A percentile compares a stretch with the other conserved stretches of the same genome.
These are phyloP conservation scores for Microtus montanus DNA, from an alignment of 2,113 vertebrate genomes.

Conservation along the genomic window DNA sequence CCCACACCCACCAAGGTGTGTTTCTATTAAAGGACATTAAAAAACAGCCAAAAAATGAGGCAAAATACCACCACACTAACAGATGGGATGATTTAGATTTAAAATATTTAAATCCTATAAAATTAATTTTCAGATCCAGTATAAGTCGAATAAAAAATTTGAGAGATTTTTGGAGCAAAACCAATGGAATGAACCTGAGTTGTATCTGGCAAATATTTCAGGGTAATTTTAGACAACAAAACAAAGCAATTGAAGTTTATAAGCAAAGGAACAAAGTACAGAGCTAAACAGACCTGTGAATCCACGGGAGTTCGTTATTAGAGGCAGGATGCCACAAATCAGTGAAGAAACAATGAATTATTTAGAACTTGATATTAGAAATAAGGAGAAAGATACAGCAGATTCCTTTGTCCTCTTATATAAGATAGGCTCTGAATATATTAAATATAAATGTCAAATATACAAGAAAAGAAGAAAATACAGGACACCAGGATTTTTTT, in stretches of 20 bases:
- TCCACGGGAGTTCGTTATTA: neutral
- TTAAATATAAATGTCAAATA: neutral
- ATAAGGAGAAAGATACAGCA: neutral
- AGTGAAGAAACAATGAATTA: neutral
- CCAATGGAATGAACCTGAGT: neutral
- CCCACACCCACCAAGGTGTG: too few species aligned
- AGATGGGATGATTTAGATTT: constrained; percentile 36
- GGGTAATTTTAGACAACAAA: constrained; percentile 30
- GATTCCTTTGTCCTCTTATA: neutral
- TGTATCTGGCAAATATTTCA: neutral
- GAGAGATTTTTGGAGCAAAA: constrained; percentile 28
- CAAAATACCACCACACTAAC: neutral
- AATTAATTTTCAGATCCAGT: neutral
- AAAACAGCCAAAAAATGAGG: neutral
- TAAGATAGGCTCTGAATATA: neutral
- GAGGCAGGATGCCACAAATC: neutral
- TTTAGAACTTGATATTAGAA: neutral
- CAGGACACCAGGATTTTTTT: neutral
- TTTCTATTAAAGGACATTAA: neutral
- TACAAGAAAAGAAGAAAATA: neutral
- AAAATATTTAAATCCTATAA: neutral
- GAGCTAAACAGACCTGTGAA: neutral
- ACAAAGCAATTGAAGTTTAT: neutral
- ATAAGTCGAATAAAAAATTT: constrained; percentile 21
- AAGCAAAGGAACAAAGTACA: neutral